Base-by-base conservation (phyloP, 1,140 invertebrate genomes). In the Coptotermes formosanus region DNA sequence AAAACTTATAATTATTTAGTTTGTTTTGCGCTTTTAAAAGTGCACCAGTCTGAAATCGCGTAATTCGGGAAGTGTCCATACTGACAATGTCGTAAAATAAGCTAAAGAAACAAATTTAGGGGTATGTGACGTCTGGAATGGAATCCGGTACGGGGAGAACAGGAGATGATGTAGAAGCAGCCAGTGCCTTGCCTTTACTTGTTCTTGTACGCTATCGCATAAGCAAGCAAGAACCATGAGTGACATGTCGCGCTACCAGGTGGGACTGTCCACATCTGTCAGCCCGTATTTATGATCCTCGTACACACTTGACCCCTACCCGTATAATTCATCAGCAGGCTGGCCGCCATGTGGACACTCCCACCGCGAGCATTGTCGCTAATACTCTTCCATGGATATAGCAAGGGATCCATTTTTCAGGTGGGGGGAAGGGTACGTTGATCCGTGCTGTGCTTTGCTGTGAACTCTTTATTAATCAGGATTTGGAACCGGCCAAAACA, bases 381-480 rank as follows among this genome's bases (percentile, higher is more conserved):
- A 75, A 75, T 75, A 75, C 64, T 16, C 64, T 30, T 25, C 8
- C 14, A 75, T 75, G 64, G n/a, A 75, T 75, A 75, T 75, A 21
- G 19, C 52, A 55, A 1, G 19, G 52, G 14, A 55, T 19, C 12
- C 52, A 55, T n/a, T n/a, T n/a, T n/a, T n/a, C n/a, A n/a, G 64
- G 64, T 25, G 14, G 1, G n/a, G 14, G 64, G 64, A 19, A 16
- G n/a, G n/a, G 7, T 1, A 6, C 1, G 52, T 12, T 75, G 64
- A 75, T 75, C 64, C 64, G 25, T 75, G 25, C 64, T 25, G 25
- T 75, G 64, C n/a, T 75, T 75, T 75, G 64, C 64, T 75, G 6
- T 30, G 64, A 75, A n/a, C 64, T 75, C 64, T 25, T 38, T 75
- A 75, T 75, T 75, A 75, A 75, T 75, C 64, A 75, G 64, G 64